Evolutionary conservation across 1,140 invertebrate genomes (phyloP), one percentile per base, ranked within the genome.

Genomic region (Leptinotarsa undecemlineata): DNA sequence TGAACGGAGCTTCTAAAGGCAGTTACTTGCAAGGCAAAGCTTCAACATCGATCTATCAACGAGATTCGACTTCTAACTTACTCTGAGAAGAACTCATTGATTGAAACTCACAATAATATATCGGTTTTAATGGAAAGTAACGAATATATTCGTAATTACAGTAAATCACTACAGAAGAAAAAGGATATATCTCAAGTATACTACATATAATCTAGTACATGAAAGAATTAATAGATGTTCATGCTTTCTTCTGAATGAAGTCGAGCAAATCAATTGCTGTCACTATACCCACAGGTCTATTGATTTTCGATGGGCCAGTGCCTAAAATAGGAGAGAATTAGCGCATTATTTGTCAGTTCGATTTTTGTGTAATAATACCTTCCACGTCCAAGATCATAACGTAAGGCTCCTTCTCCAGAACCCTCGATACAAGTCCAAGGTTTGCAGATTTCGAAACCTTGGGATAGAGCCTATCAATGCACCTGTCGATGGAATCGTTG

Each of bases 391-490:
- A 81, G 19, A 97, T 89, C 4, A 96, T 82, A 1, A 92, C 94
- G 84, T 91, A 96, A 62, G 92, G 86, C 77, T 96, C 91, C 48
- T 90, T 91, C 83, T 96, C 93, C 21, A 98, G 86, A 79, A 96
- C 89, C 48, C 91, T 87, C 0, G 94, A 94, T 62, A 97, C 85
- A 77, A 90, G 88, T 8, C 93, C 93, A 1, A 97, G 82, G 20
- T 88, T 88, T 1, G 91, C 89, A 73, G 89, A 86, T 62, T 90
- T 85, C 19, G 88, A 86, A 23, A 96, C 87, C 85, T 92, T 92
- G 61, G 91, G 90, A 81, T 92, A 95, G 76, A 95, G 91, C 79
- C 92, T 92, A 74, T 91, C 89, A 2, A 93, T 85, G 6, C 90
- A 88, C 78, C 91, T 91, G 1, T 90, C 86, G 1, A 94, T 90